A percentile compares a stretch with the other conserved stretches of the same genome.
phyloP scores from a whole-genome alignment of 2,113 vertebrate species.

The Macrotis lagotis region DNA sequence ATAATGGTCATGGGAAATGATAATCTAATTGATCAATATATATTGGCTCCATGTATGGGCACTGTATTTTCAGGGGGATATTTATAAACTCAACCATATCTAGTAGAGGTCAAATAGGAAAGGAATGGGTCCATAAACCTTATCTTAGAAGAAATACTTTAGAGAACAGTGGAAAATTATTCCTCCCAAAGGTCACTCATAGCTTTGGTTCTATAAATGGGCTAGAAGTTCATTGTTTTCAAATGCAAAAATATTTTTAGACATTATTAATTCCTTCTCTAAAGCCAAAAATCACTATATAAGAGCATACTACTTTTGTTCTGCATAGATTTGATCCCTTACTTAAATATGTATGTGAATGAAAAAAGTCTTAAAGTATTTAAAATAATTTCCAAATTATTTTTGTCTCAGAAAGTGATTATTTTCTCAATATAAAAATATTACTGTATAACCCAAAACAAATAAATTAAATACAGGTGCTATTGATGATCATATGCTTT shows the following conservation, averaged over 20 bases:
- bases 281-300: neutral
- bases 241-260: neutral
- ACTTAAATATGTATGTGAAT: neutral
- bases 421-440: constrained; percentile 7
- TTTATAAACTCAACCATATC: too few species aligned
- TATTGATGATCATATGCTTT: neutral
- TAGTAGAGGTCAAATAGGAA: too few species aligned
- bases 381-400: constrained; percentile 22
- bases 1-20: too few species aligned
- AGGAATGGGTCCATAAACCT: too few species aligned
- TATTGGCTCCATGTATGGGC: too few species aligned
- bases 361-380: constrained; percentile 13
- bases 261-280: neutral
- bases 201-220: too few species aligned
- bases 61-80: too few species aligned
- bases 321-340: neutral
- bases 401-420: constrained; percentile 1
- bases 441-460: neutral
- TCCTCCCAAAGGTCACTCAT: neutral
- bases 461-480: constrained; percentile 21
- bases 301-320: neutral
- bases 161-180: neutral
- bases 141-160: neutral
- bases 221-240: too few species aligned
- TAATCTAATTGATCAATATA: too few species aligned